Conservation (phyloP, 2,113 vertebrate genomes). For the Quiscalus mexicanus region DNA sequence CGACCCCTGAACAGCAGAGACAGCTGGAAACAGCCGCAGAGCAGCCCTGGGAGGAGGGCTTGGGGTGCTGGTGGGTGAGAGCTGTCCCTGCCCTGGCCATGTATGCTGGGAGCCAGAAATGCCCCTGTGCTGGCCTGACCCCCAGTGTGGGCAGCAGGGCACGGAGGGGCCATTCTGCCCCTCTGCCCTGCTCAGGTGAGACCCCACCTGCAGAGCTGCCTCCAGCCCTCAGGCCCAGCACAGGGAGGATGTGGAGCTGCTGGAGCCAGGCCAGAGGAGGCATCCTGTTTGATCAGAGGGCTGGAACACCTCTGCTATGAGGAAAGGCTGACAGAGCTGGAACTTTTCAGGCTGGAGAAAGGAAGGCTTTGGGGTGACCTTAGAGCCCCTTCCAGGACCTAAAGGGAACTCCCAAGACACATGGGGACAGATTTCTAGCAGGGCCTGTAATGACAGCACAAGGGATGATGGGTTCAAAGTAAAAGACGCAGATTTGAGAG, state of each 20-base stretch:
- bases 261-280: not conserved
- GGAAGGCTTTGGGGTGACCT: not conserved
- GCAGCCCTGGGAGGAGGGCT: not conserved
- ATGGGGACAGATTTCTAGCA: not conserved
- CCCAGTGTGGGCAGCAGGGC: not conserved
- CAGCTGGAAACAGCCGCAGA: rapidly evolving
- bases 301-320: not conserved
- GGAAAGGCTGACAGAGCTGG: not conserved
- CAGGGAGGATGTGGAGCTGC: not conserved
- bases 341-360: not conserved
- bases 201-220: not conserved
- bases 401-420: not conserved
- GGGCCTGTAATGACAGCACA: rapidly evolving
- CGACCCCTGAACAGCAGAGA: too few relatives aligned
- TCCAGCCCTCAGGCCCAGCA: not conserved
- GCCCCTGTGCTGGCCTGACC: not conserved
- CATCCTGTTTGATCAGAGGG: not conserved
- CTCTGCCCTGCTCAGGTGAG: not conserved
- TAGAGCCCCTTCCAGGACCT: not conserved
- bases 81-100: not conserved
- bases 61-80: not conserved
- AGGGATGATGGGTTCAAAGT: not conserved
- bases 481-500: not conserved
- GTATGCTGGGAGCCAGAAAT: not conserved
- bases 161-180: not conserved